Evolutionary conservation across 2,113 vertebrate species (phyloP).

Genomic region (Cathartes aura): DNA sequence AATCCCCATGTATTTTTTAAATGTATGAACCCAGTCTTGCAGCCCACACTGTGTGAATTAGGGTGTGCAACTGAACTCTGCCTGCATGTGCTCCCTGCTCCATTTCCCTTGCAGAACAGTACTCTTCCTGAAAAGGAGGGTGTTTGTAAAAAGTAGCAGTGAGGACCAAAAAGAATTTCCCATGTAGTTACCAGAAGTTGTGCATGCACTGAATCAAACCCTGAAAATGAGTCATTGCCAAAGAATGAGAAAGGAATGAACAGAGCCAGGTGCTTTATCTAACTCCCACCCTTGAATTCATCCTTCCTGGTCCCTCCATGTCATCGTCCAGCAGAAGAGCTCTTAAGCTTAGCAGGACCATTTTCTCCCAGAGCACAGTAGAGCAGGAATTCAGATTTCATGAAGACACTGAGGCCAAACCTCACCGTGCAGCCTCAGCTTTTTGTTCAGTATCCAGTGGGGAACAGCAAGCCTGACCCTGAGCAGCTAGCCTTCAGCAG

Average conservation of each 20-base stretch:
- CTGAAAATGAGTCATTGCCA: not conserved
- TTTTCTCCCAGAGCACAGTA: not conserved
- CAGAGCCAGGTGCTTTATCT: not conserved
- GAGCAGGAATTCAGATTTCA: not conserved
- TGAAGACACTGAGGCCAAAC: not conserved
- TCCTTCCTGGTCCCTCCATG: not conserved
- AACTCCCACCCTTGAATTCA: not conserved
- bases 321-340: not conserved
- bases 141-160: not conserved
- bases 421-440: not conserved
- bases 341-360: not conserved
- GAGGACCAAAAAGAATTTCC: not conserved
- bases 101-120: not conserved
- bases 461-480: not conserved
- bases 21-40: not conserved
- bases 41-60: not conserved
- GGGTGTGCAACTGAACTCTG: too few species aligned
- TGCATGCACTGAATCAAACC: not conserved
- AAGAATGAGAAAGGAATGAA: not conserved
- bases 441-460: not conserved
- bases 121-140: not conserved
- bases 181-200: not conserved
- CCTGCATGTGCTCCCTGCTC: not conserved
- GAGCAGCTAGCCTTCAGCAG: not conserved
- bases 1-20: not conserved